Evolutionary conservation across 2,888 invertebrate genomes (phyloP), one percentile per base, ranked within the genome.

Genomic region (Bedellia somnulentella): DNA sequence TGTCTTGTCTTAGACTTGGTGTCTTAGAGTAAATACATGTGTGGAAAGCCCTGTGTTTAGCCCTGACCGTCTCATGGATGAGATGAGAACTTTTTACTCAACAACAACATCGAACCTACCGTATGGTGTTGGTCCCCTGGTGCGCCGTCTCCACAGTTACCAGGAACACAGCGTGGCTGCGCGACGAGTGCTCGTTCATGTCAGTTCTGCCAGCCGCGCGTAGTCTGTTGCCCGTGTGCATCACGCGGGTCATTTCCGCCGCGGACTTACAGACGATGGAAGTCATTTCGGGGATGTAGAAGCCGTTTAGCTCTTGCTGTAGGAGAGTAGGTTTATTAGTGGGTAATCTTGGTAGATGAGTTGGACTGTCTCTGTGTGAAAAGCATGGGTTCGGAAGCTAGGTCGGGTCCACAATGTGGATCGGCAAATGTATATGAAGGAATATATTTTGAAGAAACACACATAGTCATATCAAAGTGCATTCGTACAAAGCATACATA

Each of bases 151-250:
- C 99, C 26, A 99, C 88, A 30, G 95, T 95, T 45, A 99, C 93
- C 59, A 96, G 89, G 66, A 99, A 98, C 42, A 99, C 97, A 31
- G 99, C 98, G 76, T 99, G 99, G 27, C 95, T 95, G 38, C 98
- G 79, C 22, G 96, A 96, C 47, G 95, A 96, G 67, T 97, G 96
- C 62, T 95, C 94, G 75, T 99, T 99, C 96, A 97, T 97, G 60
- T 96, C 92, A 30, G 96, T 97, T 37, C 92, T 86, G 15, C 90
- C 98, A 28, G 95, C 88, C n/a, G 95, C 92, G 46, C 99, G 83
- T 68, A 95, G 92, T 46, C 86, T 83, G 67, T 97, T 96, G 30
- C 99, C 99, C 26, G 87, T 79, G 42, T 85, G 83, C 97, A 99
- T 95, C 24, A 96, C 86, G 46, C 89, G 86, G 41, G n/a, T 82